phyloP scores from a whole-genome alignment of 2,888 invertebrate genomes.

The Agapostemon virescens region DNA sequence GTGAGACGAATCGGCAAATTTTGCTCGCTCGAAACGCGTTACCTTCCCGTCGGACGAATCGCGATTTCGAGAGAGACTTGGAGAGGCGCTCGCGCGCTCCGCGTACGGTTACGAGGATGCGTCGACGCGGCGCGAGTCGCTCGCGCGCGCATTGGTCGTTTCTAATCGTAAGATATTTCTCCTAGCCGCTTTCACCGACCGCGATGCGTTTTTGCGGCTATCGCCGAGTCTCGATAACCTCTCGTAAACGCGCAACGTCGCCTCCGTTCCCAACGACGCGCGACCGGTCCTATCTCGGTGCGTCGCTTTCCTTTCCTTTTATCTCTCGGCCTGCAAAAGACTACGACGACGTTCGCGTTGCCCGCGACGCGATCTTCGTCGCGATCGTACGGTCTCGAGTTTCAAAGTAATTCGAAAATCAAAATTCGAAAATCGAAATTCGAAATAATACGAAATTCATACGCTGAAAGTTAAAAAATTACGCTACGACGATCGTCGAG shows the following conservation, averaged over 20 bases:
- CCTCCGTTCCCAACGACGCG: background rate
- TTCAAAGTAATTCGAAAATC: no score
- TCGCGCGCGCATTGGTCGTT: background rate
- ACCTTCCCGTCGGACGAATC: no score
- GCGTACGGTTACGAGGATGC: background rate
- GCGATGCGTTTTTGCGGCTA: background rate
- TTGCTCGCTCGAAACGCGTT: no score
- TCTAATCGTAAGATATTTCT: background rate
- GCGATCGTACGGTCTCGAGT: background rate
- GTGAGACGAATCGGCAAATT: no score
- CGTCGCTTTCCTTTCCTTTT: background rate
- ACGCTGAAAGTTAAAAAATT: no score
- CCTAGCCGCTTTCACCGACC: slow-evolving; percentile 35
- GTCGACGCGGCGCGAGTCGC: background rate
- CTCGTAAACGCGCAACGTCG: background rate
- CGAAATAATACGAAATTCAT: background rate
- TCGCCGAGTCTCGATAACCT: background rate
- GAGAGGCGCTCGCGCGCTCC: no score
- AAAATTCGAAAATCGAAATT: background rate
- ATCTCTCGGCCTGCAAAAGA: background rate
- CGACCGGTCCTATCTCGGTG: background rate
- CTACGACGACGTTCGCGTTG: background rate
- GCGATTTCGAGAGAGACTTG: no score
- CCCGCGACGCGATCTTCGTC: background rate
- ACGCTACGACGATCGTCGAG: background rate